phyloP scores from a whole-genome alignment of 1,140 invertebrate genomes.

The Anoplolepis gracilipes region DNA sequence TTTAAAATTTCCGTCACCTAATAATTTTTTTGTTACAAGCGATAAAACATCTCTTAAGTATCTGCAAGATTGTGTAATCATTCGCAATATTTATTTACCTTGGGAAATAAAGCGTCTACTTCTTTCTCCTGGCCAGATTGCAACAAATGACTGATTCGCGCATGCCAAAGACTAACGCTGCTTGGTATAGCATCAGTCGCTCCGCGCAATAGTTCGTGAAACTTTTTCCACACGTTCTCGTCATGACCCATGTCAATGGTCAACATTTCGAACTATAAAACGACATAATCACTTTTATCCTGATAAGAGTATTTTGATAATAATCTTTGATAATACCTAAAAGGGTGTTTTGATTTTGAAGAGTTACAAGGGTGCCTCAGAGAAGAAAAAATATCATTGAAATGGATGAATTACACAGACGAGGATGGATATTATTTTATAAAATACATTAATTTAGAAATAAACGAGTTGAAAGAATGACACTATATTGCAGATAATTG shows the following conservation, averaged over 20 bases:
- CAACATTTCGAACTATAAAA: slow-evolving; percentile 80
- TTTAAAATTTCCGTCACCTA: slow-evolving; percentile 82
- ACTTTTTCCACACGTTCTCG: slow-evolving; percentile 73
- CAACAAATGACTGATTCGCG: slow-evolving; percentile 82
- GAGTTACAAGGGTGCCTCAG: not conserved
- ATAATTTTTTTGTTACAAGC: not conserved
- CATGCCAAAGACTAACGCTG: slow-evolving; percentile 85
- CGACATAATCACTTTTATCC: slow-evolving; percentile 25
- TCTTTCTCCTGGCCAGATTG: slow-evolving; percentile 77
- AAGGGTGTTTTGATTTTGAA: too few relatives aligned
- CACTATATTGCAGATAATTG: too few relatives aligned
- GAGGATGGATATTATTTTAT: not conserved
- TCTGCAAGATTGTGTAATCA: not conserved
- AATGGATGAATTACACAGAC: not conserved
- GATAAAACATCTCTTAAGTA: slow-evolving; percentile 8
- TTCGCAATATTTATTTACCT: slow-evolving; percentile 69
- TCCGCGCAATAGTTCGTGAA: slow-evolving; percentile 82
- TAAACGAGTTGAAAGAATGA: too few relatives aligned
- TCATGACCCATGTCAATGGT: slow-evolving; percentile 75
- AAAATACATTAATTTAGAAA: not conserved
- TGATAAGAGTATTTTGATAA: not conserved
- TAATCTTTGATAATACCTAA: too few relatives aligned
- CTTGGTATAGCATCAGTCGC: slow-evolving; percentile 83
- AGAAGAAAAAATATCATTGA: not conserved
- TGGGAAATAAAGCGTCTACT: slow-evolving; percentile 77